phyloP scores from a whole-genome alignment of 2,797 vertebrate genomes.

The Bradypus variegatus region DNA sequence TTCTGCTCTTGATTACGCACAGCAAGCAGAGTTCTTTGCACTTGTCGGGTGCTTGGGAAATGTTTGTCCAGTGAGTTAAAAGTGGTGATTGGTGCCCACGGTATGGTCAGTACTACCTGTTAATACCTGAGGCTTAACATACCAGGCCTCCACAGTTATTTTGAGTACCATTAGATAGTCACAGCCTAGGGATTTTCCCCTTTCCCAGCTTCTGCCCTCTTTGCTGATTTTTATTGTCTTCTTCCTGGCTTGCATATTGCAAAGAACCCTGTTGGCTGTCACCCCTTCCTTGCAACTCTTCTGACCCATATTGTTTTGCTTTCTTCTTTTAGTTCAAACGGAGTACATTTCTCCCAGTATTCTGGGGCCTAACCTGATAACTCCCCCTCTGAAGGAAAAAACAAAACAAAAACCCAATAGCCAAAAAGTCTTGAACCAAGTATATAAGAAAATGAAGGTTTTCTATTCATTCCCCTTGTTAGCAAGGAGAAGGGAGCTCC shows the following conservation, averaged over 20 bases:
- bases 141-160: background rate
- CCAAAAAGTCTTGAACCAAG: background rate
- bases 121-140: background rate
- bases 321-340: background rate
- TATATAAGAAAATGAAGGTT: background rate
- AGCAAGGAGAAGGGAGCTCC: background rate
- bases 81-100: background rate
- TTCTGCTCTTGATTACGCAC: background rate
- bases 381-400: background rate
- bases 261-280: background rate
- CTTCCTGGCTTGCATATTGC: background rate
- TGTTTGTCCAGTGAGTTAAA: background rate
- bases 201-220: background rate
- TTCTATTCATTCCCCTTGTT: background rate
- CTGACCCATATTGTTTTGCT: background rate
- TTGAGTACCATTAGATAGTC: background rate
- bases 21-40: background rate
- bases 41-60: background rate
- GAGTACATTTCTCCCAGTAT: background rate
- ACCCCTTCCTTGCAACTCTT: background rate
- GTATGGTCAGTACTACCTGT: background rate
- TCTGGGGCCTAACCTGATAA: background rate
- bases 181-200: background rate
- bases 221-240: background rate
- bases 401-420: background rate